A percentile compares a stretch with the other conserved stretches of the same genome.
phyloP scores from a whole-genome alignment of 1,140 invertebrate genomes.

The Bilobella aurantiaca region DNA sequence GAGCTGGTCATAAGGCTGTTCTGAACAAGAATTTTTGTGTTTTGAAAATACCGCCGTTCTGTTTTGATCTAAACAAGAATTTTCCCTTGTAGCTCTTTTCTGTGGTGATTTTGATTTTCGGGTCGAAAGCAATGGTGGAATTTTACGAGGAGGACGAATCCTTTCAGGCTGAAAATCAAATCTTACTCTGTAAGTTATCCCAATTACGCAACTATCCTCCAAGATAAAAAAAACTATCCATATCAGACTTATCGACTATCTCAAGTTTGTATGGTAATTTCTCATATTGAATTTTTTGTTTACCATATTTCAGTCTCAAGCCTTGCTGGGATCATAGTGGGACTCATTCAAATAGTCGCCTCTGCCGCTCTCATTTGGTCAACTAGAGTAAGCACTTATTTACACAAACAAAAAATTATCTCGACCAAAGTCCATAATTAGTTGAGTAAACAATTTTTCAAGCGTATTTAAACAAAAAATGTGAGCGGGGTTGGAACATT shows the following conservation, averaged over 20 bases:
- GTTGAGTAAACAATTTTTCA: too few species aligned
- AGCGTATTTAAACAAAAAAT: too few species aligned
- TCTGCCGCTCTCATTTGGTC: not conserved
- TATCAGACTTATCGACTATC: not conserved
- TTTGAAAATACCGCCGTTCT: not conserved
- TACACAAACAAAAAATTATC: not conserved
- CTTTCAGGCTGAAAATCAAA: not conserved
- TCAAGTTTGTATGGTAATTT: too few species aligned
- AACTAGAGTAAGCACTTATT: slow-evolving; percentile 2
- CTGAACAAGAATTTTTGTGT: not conserved
- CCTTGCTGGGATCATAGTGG: not conserved
- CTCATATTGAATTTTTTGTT: too few species aligned
- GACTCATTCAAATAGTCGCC: not conserved
- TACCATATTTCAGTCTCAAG: not conserved
- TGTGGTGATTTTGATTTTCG: not conserved
- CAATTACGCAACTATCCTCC: not conserved
- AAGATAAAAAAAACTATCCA: not conserved
- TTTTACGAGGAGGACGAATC: not conserved
- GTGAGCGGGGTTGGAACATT: too few species aligned
- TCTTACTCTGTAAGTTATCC: slow-evolving; percentile 10
- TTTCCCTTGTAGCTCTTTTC: slow-evolving; percentile 1
- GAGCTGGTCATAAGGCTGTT: not conserved
- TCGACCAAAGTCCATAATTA: too few species aligned
- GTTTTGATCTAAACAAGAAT: not conserved
- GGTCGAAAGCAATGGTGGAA: not conserved